Conservation (phyloP, 2,113 vertebrate genomes). For the Rhea americana region DNA sequence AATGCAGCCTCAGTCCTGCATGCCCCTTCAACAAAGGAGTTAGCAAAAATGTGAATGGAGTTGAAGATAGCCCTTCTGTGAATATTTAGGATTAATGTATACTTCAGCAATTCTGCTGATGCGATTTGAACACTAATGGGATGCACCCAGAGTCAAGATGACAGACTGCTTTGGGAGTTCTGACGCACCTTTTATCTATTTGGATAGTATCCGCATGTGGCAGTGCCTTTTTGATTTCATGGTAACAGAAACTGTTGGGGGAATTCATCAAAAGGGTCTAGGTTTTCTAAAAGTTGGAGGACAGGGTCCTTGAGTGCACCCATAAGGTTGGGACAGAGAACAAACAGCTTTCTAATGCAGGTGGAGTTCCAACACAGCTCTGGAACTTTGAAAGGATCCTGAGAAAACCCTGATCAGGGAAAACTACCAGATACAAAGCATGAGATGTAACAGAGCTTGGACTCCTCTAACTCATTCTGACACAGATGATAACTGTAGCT, state of each 20-base stretch:
- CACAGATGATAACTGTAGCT: not conserved
- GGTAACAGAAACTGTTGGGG: not conserved
- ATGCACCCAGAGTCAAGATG: not conserved
- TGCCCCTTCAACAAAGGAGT: not conserved
- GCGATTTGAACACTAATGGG: not conserved
- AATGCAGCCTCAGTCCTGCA: not conserved
- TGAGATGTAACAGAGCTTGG: not conserved
- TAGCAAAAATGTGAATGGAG: not conserved
- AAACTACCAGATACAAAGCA: not conserved
- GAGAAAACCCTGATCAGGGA: not conserved
- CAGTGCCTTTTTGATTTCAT: not conserved
- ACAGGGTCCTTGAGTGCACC: no score
- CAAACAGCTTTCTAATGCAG: not conserved
- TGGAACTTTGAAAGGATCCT: not conserved
- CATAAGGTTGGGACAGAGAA: not conserved
- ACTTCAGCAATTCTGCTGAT: not conserved
- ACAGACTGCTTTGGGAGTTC: not conserved
- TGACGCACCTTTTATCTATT: not conserved
- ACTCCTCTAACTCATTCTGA: not conserved
- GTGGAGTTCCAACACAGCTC: not conserved
- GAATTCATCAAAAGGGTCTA: not conserved
- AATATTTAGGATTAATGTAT: not conserved
- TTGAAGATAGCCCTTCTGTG: not conserved
- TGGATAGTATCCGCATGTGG: not conserved
- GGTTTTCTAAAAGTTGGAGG: no score